These are phyloP conservation scores for Epinephelus lanceolatus DNA, from an alignment of 2,113 vertebrate genomes.

Conservation along the genomic window DNA sequence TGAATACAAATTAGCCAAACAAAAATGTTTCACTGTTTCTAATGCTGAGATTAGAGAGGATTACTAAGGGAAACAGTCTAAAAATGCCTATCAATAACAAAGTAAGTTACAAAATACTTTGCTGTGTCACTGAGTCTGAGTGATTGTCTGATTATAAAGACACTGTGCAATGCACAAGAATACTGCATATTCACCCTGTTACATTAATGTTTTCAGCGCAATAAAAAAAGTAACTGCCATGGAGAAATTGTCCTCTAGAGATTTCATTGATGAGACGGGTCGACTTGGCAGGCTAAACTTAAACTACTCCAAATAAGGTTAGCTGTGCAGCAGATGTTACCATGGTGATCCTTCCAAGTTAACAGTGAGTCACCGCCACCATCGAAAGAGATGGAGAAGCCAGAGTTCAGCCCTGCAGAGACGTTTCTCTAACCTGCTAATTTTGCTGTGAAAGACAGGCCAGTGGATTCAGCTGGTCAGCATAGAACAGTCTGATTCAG, in stretches of 20 bases:
- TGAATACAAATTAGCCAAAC: background rate
- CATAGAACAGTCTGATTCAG: background rate
- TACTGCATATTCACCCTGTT: too few species aligned
- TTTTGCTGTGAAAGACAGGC: constrained; percentile 1
- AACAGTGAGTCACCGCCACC: background rate
- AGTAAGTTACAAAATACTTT: background rate
- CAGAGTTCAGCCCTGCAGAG: background rate
- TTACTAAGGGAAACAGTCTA: background rate
- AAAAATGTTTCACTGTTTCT: background rate
- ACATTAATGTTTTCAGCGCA: too few species aligned
- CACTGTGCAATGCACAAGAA: too few species aligned
- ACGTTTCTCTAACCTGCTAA: background rate
- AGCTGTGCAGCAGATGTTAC: constrained; percentile 16
- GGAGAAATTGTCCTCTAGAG: background rate
- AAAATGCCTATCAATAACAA: background rate
- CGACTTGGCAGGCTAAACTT: background rate
- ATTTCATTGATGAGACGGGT: background rate
- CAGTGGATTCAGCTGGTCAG: background rate
- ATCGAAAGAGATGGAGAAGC: background rate
- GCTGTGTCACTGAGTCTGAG: too few species aligned
- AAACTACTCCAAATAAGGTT: background rate
- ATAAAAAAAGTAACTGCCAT: too few species aligned
- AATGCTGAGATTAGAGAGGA: background rate
- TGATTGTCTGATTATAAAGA: too few species aligned
- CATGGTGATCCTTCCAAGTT: constrained; percentile 29